Conservation (phyloP, 2,113 vertebrate genomes). For the Indicator indicator region DNA sequence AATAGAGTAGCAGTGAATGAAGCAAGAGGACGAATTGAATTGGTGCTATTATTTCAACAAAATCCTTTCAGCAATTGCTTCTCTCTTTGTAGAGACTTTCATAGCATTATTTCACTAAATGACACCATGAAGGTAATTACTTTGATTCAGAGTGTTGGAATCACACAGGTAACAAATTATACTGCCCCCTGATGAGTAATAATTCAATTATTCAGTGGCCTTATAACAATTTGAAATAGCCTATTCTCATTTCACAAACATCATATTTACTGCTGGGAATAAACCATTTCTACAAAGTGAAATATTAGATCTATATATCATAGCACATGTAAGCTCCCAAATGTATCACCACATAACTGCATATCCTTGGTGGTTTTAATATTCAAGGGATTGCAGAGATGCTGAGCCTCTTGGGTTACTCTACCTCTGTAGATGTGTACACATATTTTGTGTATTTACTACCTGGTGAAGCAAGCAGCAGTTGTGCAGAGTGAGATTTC, state of each 20-base stretch:
- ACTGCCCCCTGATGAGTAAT: conserved; percentile 59
- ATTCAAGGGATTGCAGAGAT: background rate
- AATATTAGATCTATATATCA: conserved; percentile 52
- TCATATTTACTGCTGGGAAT: conserved; percentile 56
- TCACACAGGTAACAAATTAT: conserved; percentile 66
- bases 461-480: background rate
- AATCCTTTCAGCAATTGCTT: conserved; percentile 39
- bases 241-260: conserved; percentile 63
- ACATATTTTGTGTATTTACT: background rate
- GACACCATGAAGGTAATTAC: conserved; percentile 59
- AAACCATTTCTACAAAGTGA: conserved; percentile 37
- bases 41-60: conserved; percentile 52
- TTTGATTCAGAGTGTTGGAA: conserved; percentile 67
- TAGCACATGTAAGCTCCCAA: background rate
- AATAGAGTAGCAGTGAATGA: conserved; percentile 50
- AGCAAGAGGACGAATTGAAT: conserved; percentile 34
- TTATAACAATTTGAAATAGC: conserved; percentile 60
- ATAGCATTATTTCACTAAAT: conserved; percentile 48
- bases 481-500: background rate
- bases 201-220: conserved; percentile 71
- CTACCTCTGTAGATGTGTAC: background rate
- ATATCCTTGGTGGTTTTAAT: conserved; percentile 20
- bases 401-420: background rate
- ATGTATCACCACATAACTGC: background rate
- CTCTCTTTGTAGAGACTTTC: conserved; percentile 34